Conservation (phyloP, 2,888 invertebrate genomes). For the Apotomis capreana region DNA sequence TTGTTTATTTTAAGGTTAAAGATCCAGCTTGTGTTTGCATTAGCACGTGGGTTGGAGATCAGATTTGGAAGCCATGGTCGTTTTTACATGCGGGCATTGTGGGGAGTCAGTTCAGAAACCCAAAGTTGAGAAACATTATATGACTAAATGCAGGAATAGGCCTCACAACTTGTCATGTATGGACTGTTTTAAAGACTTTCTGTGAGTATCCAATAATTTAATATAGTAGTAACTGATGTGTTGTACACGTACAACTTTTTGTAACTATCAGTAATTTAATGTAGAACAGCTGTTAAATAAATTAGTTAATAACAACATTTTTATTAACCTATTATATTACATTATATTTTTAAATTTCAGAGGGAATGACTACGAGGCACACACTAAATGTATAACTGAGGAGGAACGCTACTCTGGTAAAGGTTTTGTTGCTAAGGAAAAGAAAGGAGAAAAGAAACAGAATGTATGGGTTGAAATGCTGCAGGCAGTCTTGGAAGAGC, state of each 20-base stretch:
- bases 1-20: conserved; percentile 41
- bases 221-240: not conserved
- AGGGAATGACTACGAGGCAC: conserved; percentile 88
- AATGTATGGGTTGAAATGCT: conserved; percentile 91
- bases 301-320: too few species aligned
- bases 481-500: conserved; percentile 85
- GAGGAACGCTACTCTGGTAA: conserved; percentile 95
- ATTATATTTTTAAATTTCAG: conserved; percentile 70
- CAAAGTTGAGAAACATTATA: conserved; percentile 94
- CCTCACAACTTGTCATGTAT: conserved; percentile 92
- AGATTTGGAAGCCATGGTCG: conserved; percentile 88
- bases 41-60: conserved; percentile 36
- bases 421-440: conserved; percentile 88
- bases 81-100: conserved; percentile 96
- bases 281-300: not conserved
- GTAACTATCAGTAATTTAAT: not conserved
- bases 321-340: not conserved
- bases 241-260: not conserved
- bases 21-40: conserved; percentile 12
- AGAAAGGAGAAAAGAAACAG: conserved; percentile 94
- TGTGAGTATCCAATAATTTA: conserved; percentile 75
- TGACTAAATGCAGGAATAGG: conserved; percentile 87
- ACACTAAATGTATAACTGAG: conserved; percentile 94
- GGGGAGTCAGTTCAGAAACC: conserved; percentile 96
- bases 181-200: conserved; percentile 96